Evolutionary conservation across 2,113 vertebrate species (phyloP), one percentile per base, ranked within the genome.

Genomic region (Python bivittatus): DNA sequence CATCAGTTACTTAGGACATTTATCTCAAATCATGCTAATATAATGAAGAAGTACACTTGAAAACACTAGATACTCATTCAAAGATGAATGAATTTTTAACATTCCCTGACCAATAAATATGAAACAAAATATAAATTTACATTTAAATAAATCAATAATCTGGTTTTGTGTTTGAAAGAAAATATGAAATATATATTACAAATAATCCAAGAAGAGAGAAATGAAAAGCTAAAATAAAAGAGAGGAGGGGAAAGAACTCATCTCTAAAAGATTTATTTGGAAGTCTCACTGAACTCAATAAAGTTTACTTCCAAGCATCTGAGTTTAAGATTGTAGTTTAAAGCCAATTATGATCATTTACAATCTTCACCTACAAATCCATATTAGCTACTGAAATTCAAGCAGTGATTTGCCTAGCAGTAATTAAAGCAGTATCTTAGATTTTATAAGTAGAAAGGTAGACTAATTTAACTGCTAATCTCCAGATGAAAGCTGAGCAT

Each of bases 381-480:
- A 61, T 23, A 92, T 83, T 57, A 88, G 53, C 17, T 48, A 33
- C 61, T 91, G 48, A 92, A 92, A 92, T 23, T 86, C 44, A 84
- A 92, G 68, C 56, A 60, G 38, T 1, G 29, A 11, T 60, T 57
- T 92, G 15, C 54, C 33, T 42, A 88, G 48, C 10, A 79, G 64
- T 17, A 88, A 56, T 72, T 83, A 88, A 88, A 88, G 17, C 20
- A 83, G 20, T 54, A 92, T 60, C 15, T 88, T 88, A 88, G 53
- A 61, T 25, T 88, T 33, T 92, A 38, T 79, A 92, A 92, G 27
- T 64, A 52, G 86, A 88, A 92, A 58, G 29, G 22, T 88, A 83
- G 87, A 29, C 42, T 60, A 88, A 42, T 92, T 91, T 88, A 83
- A 92, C 53, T 33, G 38, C 38, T 88, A 88, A 60, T 88, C 68